Base-by-base conservation (phyloP, 2,113 vertebrate genomes). In the Baryphthengus martii region DNA sequence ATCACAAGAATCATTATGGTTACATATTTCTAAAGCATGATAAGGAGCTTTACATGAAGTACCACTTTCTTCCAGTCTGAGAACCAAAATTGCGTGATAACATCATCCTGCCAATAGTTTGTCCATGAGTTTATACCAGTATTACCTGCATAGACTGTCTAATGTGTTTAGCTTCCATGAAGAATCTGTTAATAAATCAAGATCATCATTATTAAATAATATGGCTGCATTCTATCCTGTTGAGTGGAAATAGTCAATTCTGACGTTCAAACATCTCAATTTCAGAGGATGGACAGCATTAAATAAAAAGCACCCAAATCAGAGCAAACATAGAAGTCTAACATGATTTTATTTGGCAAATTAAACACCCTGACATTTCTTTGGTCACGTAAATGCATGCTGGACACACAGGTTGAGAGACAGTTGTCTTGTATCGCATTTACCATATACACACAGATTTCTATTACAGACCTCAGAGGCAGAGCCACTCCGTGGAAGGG, bases 191-290 rank as follows among this genome's bases (percentile, higher is more conserved):
- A 94, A 74, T 83, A 91, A 90, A 88, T 88, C 61, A 78, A n/a
- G 15, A 40, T 29, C 37, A 35, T 68, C 82, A 35, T 96, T 95
- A 95, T 92, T 92, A 77, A 96, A 92, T 91, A 88, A 90, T 17
- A 85, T 19, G 55, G 37, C 82, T 93, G 26, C 3, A 3, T 86
- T 90, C 83, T 65, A 61, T 67, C 93, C 92, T 93, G 47, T 28
- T 6, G 3, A 10, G 55, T 81, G 78, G 82, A 95, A 89, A 80
- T 33, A 85, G 75, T 91, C 37, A 71, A 31, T 90, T 96, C 72
- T 63, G 75, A 81, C 68, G 90, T 94, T 67, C 44, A 63, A 85
- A 44, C 35, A 61, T 77, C 88, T 65, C 72, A 6, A 92, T 93
- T 86, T 88, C 79, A 90, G 88, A 77, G 47, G 75, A 88, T 61